Conservation (phyloP, 23 tunicate genomes). For the Clavelina lepadiformis region DNA sequence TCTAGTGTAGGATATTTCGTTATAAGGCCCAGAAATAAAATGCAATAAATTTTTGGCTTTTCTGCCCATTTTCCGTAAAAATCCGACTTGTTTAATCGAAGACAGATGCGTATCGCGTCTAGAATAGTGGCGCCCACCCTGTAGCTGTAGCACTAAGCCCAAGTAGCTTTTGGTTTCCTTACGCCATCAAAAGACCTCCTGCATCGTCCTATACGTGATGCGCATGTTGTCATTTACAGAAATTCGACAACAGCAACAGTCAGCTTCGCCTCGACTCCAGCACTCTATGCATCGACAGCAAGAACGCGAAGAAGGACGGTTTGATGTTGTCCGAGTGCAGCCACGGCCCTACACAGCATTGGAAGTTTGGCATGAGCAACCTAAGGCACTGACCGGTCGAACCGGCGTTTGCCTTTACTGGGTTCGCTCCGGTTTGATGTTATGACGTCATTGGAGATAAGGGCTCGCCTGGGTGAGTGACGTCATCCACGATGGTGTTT, state of each 20-base stretch:
- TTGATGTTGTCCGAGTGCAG: conserved; percentile 36
- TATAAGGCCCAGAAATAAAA: no score
- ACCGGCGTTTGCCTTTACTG: no score
- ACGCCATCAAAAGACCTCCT: neutral
- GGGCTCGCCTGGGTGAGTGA: no score
- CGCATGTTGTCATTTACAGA: conserved; percentile 2
- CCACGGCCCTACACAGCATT: conserved; percentile 44
- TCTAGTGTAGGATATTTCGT: no score
- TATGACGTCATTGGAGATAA: no score
- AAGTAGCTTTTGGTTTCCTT: neutral
- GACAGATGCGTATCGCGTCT: neutral
- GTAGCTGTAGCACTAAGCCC: no score
- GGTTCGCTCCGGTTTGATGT: no score
- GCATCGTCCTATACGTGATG: neutral
- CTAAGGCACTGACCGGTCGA: no score
- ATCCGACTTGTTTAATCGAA: neutral
- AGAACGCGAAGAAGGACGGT: conserved; percentile 10
- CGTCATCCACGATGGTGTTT: no score
- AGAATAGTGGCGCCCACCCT: neutral
- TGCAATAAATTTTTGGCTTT: neutral
- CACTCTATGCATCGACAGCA: conserved; percentile 61
- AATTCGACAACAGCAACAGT: conserved; percentile 40
- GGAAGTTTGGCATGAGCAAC: conserved; percentile 64
- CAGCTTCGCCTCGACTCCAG: conserved; percentile 26
- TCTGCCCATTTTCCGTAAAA: neutral